A percentile compares a stretch with the other conserved stretches of the same genome.
These are phyloP conservation scores for Drosophila micromelanica DNA, from an alignment of 1,140 invertebrate species.

Conservation along the genomic window DNA sequence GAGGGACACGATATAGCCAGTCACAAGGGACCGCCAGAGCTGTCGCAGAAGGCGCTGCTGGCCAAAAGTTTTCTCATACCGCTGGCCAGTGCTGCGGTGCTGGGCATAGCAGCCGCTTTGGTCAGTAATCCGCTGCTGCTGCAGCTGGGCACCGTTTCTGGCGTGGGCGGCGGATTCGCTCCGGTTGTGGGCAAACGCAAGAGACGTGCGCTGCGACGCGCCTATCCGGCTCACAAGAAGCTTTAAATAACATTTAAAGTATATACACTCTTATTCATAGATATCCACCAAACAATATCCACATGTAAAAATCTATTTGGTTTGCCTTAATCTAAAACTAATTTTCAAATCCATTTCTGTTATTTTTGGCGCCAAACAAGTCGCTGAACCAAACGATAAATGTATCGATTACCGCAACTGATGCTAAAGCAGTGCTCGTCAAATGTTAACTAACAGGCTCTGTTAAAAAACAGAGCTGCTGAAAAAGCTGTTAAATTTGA, in stretches of 20 bases:
- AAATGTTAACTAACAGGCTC: conserved; percentile 26
- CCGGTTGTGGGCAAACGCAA: conserved; percentile 81
- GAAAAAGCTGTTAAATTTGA: conserved; percentile 5
- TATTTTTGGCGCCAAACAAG: neutral
- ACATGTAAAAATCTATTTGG: neutral
- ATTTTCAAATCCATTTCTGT: neutral
- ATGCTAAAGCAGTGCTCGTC: too few species aligned
- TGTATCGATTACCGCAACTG: conserved; percentile 12
- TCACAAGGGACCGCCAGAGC: conserved; percentile 64
- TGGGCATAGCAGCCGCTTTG: conserved; percentile 91
- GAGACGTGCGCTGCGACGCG: conserved; percentile 51
- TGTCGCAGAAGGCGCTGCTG: conserved; percentile 67
- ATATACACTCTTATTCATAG: neutral
- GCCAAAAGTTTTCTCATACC: conserved; percentile 89
- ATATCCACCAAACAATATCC: neutral
- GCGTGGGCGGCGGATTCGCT: conserved; percentile 85
- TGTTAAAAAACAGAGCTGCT: neutral
- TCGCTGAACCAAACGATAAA: conserved; percentile 10
- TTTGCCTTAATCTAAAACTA: neutral
- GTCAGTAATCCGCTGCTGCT: conserved; percentile 91
- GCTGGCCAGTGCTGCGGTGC: conserved; percentile 90
- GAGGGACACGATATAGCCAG: conserved; percentile 67
- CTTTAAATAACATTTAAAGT: conserved; percentile 2
- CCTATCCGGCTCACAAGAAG: conserved; percentile 26
- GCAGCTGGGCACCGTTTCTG: conserved; percentile 89